Evolutionary conservation across 1,140 invertebrate species (phyloP), one percentile per base, ranked within the genome.

Genomic region (Phocides pigmalion): DNA sequence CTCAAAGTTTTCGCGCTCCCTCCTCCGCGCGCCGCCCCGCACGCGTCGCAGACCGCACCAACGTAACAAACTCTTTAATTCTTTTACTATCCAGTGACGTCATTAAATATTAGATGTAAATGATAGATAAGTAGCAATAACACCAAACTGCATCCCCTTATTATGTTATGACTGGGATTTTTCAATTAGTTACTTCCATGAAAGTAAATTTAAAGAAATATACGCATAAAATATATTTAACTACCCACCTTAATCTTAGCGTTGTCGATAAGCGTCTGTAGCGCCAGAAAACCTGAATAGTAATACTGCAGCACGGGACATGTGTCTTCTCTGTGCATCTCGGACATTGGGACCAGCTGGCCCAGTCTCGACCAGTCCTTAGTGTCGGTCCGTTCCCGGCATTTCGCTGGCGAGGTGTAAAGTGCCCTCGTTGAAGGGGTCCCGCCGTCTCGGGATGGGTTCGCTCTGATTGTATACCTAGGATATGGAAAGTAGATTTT

Each of bases 251-350:
- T 93, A 70, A 96, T 95, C 84, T 95, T 95, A 3, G 95, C 94
- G 72, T 93, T 94, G 82, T 96, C 95, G 35, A 96, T 93, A 8
- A 96, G 82, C 39, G 94, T 93, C 81, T 96, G 95, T 56, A 96
- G 75, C 1, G 94, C 95, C 53, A 96, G 82, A 78, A 96, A 96
- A n/a, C 95, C 95, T 1, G 95, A 95, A 70, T 94, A 94, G 79
- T 94, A 95, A 80, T 96, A 96, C 86, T 95, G 94, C 70, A 96
- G 94, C 0, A 94, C 94, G 0, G 95, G 95, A 81, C 95, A 96
- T 0, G 93, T 94, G 63, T 90, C 84, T 20, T 90, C 85, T 0
- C 82, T 63, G 20, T 87, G 81, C 84, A 90, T 85, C 63, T 94
- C 94, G 0, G 94, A 94, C 0, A 93, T 91, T 62, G 95, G 94